Evolutionary conservation across 2,888 invertebrate genomes (phyloP).

Genomic region (Bimastos eiseni): DNA sequence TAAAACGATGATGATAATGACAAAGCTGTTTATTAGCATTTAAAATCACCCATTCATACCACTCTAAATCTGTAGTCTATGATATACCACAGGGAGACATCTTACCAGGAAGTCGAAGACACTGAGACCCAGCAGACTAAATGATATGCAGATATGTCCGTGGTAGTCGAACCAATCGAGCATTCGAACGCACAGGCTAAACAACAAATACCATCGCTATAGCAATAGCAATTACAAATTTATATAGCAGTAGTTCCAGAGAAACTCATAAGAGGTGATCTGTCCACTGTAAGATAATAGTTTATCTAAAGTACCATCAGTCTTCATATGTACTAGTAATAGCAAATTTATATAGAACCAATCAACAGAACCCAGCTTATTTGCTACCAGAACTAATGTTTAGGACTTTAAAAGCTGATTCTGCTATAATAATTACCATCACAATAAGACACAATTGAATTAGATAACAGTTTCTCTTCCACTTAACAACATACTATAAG

Average conservation of each 20-base stretch:
- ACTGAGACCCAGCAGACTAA: slow-evolving; percentile 62
- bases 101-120: slow-evolving; percentile 63
- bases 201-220: neutral
- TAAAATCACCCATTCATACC: neutral
- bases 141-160: slow-evolving; percentile 64
- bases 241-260: neutral
- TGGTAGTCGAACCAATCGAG: slow-evolving; percentile 63
- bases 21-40: neutral
- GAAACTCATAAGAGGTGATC: neutral
- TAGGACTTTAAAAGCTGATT: neutral
- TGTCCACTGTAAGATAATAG: neutral
- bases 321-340: neutral
- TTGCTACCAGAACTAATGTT: neutral
- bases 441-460: neutral
- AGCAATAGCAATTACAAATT: neutral
- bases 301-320: neutral
- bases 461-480: too few relatives aligned
- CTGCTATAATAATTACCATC: neutral
- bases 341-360: neutral
- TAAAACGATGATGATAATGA: neutral
- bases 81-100: slow-evolving; percentile 26
- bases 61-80: neutral
- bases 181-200: slow-evolving; percentile 64
- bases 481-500: too few relatives aligned
- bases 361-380: neutral